phyloP scores from a whole-genome alignment of 1,140 invertebrate species.

The Meloidogyne hapla region DNA sequence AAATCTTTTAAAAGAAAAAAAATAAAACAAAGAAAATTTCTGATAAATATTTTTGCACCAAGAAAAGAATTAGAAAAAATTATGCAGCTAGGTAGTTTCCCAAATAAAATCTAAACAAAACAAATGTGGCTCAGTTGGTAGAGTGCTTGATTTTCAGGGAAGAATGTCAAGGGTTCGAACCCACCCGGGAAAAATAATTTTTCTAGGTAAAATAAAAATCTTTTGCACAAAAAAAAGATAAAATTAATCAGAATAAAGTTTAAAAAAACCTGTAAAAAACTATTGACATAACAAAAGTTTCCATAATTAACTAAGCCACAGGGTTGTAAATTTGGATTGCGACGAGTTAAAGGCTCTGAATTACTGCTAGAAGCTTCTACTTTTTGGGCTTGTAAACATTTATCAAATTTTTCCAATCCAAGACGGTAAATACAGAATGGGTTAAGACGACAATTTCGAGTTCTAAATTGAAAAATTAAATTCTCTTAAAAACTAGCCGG shows the following conservation, averaged over 20 bases:
- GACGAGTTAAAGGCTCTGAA: constrained; percentile 33
- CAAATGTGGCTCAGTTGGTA: no score
- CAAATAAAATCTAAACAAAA: no score
- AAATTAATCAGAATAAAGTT: neutral
- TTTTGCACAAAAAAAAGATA: neutral
- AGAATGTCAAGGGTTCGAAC: no score
- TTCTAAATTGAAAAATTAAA: constrained; percentile 36
- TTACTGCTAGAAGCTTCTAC: constrained; percentile 14
- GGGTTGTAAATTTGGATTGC: constrained; percentile 49
- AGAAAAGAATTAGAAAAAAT: no score
- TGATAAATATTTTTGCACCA: no score
- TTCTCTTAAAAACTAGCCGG: no score
- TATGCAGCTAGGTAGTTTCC: no score
- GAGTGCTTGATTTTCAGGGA: no score
- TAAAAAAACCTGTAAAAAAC: constrained; percentile 56
- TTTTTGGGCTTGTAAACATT: constrained; percentile 39
- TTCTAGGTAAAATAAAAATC: neutral
- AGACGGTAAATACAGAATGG: constrained; percentile 55
- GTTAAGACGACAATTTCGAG: constrained; percentile 51
- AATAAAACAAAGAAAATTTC: neutral
- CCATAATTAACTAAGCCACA: constrained; percentile 56
- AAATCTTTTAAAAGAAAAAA: constrained; percentile 45
- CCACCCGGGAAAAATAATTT: no score
- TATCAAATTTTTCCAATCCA: constrained; percentile 59
- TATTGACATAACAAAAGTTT: constrained; percentile 62